Evolutionary conservation across 2,888 invertebrate species (phyloP).

Genomic region (Drosophila anceps): DNA sequence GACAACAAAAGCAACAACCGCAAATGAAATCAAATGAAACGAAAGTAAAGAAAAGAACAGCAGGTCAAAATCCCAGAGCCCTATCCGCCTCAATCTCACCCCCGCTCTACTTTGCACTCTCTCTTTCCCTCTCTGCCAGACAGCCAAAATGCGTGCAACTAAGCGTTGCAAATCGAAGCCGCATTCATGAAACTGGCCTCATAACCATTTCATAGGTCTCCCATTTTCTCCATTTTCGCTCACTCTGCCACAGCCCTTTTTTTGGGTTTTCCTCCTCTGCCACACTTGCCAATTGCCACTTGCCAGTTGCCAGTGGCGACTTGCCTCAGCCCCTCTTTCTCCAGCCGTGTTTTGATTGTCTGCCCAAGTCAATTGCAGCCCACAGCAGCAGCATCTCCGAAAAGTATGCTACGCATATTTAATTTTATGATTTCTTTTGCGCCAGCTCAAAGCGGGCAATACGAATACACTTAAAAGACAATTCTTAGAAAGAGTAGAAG

Average conservation of each 20-base stretch:
- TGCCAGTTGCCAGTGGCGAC: constrained; percentile 32
- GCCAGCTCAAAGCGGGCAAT: constrained; percentile 27
- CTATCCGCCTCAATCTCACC: background rate
- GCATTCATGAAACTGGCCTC: constrained; percentile 39
- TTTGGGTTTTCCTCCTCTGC: constrained; percentile 17
- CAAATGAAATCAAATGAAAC: background rate
- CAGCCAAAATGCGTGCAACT: constrained; percentile 72
- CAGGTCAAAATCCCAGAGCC: constrained; percentile 44
- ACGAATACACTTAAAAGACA: constrained; percentile 49
- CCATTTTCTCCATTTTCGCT: background rate
- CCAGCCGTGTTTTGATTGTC: constrained; percentile 69
- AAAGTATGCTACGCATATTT: constrained; percentile 70
- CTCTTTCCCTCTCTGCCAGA: too few relatives aligned
- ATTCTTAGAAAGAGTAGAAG: constrained; percentile 7
- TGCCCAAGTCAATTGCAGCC: constrained; percentile 76
- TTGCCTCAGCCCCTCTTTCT: background rate
- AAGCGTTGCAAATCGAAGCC: constrained; percentile 76
- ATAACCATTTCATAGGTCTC: constrained; percentile 18
- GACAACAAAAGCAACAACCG: constrained; percentile 27
- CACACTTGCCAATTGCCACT: constrained; percentile 17
- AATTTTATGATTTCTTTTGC: constrained; percentile 69
- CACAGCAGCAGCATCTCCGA: constrained; percentile 27
- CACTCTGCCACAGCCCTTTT: constrained; percentile 13
- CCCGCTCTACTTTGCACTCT: background rate
- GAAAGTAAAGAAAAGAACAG: constrained; percentile 23